phyloP scores from a whole-genome alignment of 1,140 invertebrate species.

The Lucilia cuprina region DNA sequence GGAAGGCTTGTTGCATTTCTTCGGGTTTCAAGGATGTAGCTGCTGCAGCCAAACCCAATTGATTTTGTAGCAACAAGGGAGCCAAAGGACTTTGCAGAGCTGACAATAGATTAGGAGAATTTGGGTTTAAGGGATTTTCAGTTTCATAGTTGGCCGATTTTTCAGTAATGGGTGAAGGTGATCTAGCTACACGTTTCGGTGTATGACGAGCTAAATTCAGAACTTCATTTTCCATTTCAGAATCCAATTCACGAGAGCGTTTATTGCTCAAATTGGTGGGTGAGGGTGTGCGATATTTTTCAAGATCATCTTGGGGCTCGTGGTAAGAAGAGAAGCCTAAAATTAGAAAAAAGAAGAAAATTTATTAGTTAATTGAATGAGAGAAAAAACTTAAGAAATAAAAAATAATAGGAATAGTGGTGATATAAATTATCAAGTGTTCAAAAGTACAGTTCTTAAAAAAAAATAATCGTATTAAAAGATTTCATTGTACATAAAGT shows the following conservation, averaged over 20 bases:
- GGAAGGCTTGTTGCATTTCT: conserved; percentile 60
- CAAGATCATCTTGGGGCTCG: conserved; percentile 46
- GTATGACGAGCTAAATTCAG: conserved; percentile 51
- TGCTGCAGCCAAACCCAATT: conserved; percentile 39
- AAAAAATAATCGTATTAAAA: background rate
- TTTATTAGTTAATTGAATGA: background rate
- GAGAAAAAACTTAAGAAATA: background rate
- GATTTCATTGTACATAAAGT: background rate
- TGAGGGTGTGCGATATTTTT: conserved; percentile 5
- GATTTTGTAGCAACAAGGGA: conserved; percentile 41
- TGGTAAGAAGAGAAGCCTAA: conserved; percentile 52
- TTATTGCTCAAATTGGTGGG: conserved; percentile 56
- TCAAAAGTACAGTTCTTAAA: background rate
- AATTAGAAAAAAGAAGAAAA: conserved; percentile 38
- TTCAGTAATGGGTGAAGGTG: conserved; percentile 7
- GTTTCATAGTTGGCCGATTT: background rate
- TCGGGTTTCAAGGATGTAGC: conserved; percentile 43
- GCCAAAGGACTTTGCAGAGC: conserved; percentile 43
- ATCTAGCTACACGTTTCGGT: conserved; percentile 44
- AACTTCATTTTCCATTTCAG: conserved; percentile 48
- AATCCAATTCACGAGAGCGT: conserved; percentile 45
- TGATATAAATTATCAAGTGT: background rate
- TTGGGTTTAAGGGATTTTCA: background rate
- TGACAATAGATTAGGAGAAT: conserved; percentile 32
- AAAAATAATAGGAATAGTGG: conserved; percentile 10